phyloP scores from a whole-genome alignment of 2,888 invertebrate species.

The Sinopyrophorus schimmeli region DNA sequence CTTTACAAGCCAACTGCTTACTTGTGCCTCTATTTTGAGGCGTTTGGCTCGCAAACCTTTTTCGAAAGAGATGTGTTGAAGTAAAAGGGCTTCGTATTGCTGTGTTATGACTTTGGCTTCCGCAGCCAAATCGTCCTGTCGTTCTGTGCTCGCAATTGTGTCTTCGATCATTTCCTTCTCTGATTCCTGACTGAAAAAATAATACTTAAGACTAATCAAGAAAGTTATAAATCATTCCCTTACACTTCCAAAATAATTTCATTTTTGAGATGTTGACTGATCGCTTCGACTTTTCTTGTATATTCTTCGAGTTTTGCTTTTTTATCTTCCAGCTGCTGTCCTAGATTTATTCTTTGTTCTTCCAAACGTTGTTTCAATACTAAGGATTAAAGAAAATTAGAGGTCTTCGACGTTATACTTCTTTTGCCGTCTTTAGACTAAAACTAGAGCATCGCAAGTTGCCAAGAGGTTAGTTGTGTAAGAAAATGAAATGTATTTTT shows the following conservation, averaged over 20 bases:
- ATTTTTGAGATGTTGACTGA: no score
- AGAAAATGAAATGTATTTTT: no score
- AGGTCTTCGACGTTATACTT: no score
- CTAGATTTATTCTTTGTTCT: conserved; percentile 50
- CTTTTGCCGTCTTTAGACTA: no score
- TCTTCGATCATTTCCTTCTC: conserved; percentile 58
- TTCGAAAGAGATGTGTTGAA: conserved; percentile 58
- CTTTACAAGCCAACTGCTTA: conserved; percentile 62
- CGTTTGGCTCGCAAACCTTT: conserved; percentile 60
- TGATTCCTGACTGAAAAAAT: conserved; percentile 43
- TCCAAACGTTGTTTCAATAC: conserved; percentile 46
- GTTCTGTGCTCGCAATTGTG: conserved; percentile 56
- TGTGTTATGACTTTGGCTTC: conserved; percentile 56
- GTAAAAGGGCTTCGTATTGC: conserved; percentile 56
- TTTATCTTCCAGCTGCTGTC: conserved; percentile 48
- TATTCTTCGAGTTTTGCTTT: conserved; percentile 48
- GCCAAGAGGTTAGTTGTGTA: no score
- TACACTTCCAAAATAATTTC: no score
- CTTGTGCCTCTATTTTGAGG: conserved; percentile 62
- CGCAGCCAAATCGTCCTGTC: conserved; percentile 57
- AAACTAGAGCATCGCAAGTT: no score
- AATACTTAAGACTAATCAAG: no score
- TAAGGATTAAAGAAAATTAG: no score
- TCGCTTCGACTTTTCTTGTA: conserved; percentile 43
- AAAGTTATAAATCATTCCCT: no score